Conservation (phyloP, 2,113 vertebrate species). For the Axis porcinus region DNA sequence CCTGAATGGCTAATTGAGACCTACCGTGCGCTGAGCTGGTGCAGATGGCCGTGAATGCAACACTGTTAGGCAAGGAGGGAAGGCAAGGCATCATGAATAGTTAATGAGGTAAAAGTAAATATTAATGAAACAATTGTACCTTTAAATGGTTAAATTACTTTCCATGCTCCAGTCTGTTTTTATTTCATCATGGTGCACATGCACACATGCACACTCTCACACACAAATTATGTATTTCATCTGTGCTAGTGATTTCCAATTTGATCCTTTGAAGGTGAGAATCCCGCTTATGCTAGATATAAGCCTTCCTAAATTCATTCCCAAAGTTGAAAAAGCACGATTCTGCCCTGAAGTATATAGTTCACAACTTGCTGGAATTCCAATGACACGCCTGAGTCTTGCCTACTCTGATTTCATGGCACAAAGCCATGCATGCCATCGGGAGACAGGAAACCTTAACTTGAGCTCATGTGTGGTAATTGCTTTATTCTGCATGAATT, state of each 20-base stretch:
- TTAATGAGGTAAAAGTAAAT: slow-evolving; percentile 56
- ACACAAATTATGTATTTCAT: background rate
- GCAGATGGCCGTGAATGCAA: slow-evolving; percentile 1
- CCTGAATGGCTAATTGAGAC: slow-evolving; percentile 53
- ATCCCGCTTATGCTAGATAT: background rate
- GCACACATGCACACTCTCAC: background rate
- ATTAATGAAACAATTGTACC: slow-evolving; percentile 59
- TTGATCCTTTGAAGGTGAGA: background rate
- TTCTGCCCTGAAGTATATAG: background rate
- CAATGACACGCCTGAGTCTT: slow-evolving; percentile 1
- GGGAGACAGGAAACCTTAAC: slow-evolving; percentile 31
- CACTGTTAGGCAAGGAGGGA: background rate
- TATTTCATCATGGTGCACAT: background rate
- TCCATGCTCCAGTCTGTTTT: background rate
- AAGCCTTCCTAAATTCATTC: slow-evolving; percentile 26
- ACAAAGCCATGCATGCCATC: background rate
- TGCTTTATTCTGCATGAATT: slow-evolving; percentile 69
- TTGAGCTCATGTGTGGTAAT: slow-evolving; percentile 48
- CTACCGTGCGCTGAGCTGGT: slow-evolving; percentile 3
- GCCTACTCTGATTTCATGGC: slow-evolving; percentile 55
- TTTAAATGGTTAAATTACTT: slow-evolving; percentile 41
- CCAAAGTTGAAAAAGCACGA: background rate
- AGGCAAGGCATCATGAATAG: slow-evolving; percentile 27
- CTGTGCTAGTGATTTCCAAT: background rate
- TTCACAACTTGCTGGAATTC: slow-evolving; percentile 4